Percentiles rank a stretch among this genome's conserved stretches.
Evolutionary conservation across 2,888 invertebrate genomes (phyloP).

Genomic region (Dysmachus trigonus): DNA sequence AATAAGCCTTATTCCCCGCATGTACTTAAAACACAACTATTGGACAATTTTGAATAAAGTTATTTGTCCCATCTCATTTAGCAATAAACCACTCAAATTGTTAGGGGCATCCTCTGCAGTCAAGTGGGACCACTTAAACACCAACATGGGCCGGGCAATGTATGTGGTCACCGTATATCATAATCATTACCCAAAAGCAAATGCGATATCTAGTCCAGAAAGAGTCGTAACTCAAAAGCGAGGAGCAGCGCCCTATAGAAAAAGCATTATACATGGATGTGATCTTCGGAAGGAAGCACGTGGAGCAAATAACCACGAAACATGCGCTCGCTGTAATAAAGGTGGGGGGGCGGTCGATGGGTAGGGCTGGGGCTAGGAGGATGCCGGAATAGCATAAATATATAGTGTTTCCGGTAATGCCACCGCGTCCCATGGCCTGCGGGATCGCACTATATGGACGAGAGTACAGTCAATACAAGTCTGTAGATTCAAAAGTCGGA

Average conservation of each 20-base stretch:
- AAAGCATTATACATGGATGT: slow-evolving; percentile 7
- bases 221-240: slow-evolving; percentile 39
- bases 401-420: neutral
- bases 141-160: slow-evolving; percentile 46
- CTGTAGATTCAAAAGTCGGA: neutral
- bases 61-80: slow-evolving; percentile 33
- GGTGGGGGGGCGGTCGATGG: neutral
- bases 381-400: neutral
- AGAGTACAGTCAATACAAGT: neutral
- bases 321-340: slow-evolving; percentile 42
- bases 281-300: slow-evolving; percentile 42
- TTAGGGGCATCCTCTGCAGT: slow-evolving; percentile 37
- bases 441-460: neutral
- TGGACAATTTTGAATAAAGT: neutral
- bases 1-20: neutral
- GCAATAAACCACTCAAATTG: slow-evolving; percentile 41
- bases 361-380: neutral
- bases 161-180: slow-evolving; percentile 50
- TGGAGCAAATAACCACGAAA: slow-evolving; percentile 43
- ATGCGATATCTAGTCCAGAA: slow-evolving; percentile 25
- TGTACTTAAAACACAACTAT: neutral
- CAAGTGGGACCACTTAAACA: slow-evolving; percentile 46
- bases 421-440: neutral
- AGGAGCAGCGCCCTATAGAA: slow-evolving; percentile 22
- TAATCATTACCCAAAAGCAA: slow-evolving; percentile 42